Evolutionary conservation across 2,888 invertebrate species (phyloP), one percentile per base, ranked within the genome.

Genomic region (Cheilosia impressa): DNA sequence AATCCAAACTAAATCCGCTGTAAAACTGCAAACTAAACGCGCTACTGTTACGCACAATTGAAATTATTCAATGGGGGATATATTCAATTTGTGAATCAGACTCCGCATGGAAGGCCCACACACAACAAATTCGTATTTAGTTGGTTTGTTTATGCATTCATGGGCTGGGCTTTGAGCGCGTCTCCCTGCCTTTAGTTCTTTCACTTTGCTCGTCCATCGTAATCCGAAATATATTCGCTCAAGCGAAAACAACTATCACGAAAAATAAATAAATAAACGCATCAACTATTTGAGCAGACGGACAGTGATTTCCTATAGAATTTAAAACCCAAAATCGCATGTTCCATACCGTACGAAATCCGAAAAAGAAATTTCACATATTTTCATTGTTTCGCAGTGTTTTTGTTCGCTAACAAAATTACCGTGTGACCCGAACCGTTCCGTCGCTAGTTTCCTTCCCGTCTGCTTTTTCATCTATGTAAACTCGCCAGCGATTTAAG

Each of bases 21-120:
- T 85, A 85, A 71, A 85, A 80, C 60, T 68, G 71, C 68, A 66
- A 85, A 76, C 80, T 85, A 85, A 52, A 80, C 71, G 13, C 45
- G 19, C 68, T 58, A 52, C 17, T 45, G 85, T 76, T 80, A 85
- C 85, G 85, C 85, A 85, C 85, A 85, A 85, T 80, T 85, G 80
- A 85, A 85, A 85, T 85, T 62, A 73, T 60, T 81, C 80, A 81
- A 76, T 79, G 85, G 75, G 80, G 85, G 80, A 85, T 85, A 80
- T 85, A 58, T 80, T 85, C 85, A 85, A 85, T 85, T 85, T 85
- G 71, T 85, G 85, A 80, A 80, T 85, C 85, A 85, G 85, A 85
- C 76, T 85, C 62, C 62, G 80, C 80, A 85, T 85, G 65, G 80
- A 80, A 80, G 85, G 62, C 76, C 72, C 76, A 85, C 76, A 85